A percentile compares a stretch with the other conserved stretches of the same genome.
These are phyloP conservation scores for Napeogenes inachia DNA, from an alignment of 2,888 invertebrate species.

Conservation along the genomic window DNA sequence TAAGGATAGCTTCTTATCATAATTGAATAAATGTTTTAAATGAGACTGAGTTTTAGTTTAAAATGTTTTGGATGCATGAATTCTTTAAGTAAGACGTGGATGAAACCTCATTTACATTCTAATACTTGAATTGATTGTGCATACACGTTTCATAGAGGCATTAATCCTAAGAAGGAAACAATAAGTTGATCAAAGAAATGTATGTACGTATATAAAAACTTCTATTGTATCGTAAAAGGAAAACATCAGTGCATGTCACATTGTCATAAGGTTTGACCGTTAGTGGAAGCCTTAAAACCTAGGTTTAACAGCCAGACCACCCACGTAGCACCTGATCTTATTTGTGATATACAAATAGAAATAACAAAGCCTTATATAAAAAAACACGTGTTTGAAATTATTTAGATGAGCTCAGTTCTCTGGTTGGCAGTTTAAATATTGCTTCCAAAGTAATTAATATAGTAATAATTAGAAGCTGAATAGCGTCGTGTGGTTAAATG, in stretches of 20 bases:
- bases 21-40: background rate
- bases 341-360: slow-evolving; percentile 17
- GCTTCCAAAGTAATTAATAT: background rate
- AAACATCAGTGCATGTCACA: slow-evolving; percentile 13
- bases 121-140: background rate
- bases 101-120: background rate
- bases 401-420: background rate
- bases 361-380: slow-evolving; percentile 15
- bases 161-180: slow-evolving; percentile 1
- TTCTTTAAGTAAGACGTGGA: background rate
- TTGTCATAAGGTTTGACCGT: slow-evolving; percentile 18
- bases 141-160: background rate
- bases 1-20: slow-evolving; percentile 7
- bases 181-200: slow-evolving; percentile 3
- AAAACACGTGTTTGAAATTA: background rate
- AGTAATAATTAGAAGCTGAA: background rate
- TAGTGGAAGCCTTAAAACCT: slow-evolving; percentile 27
- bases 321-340: slow-evolving; percentile 27
- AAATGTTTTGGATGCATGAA: background rate
- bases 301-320: slow-evolving; percentile 27
- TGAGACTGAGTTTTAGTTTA: background rate
- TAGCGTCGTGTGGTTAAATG: background rate
- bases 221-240: slow-evolving; percentile 19
- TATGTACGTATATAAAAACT: background rate
- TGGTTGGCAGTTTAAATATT: background rate